Base-by-base conservation (phyloP, 2,888 invertebrate genomes). In the Schizotus pectinicornis region DNA sequence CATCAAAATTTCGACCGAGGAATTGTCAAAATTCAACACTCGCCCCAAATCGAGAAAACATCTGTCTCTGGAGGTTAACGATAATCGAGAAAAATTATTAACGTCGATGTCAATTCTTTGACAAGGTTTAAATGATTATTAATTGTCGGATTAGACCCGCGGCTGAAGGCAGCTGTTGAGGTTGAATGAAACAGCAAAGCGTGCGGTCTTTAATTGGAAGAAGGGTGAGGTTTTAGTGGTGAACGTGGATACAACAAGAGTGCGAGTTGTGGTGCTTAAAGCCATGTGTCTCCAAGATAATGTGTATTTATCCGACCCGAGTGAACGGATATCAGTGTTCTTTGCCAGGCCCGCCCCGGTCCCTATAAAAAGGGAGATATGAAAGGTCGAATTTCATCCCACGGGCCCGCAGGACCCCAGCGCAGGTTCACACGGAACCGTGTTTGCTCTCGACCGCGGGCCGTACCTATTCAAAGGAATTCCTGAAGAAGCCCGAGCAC, bases 371-470 rank as follows among this genome's bases (percentile, higher is more conserved):
- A 11, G 31, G 37, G 37, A 48, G 32, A 38, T 43, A 35, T 41
- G 41, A 49, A 38, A 31, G 53, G 37, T 41, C 34, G 30, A 37
- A 12, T 39, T 54, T 33, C 43, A 31, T 38, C 37, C 9, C 22
- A 56, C 38, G 7, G 33, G 7, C 31, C 42, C 14, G 31, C 43
- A 43, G 37, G 32, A 42, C 5, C 5, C 22, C 22, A 56, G 32
- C 50, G 22, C 41, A 39, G 14, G 51, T 56, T 56, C 56, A 56
- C 56, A 56, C 56, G 56, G 39, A 51, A 48, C 47, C 42, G 13
- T 46, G 50, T 45, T 56, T 56, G 50, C 41, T 49, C 45, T 11
- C 38, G 13, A n/a, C n/a, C n/a, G n/a, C n/a, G n/a, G n/a, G n/a
- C n/a, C n/a, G 37, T 30, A 32, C 38, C 31, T 35, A 42, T 30